These are phyloP conservation scores for Chouioia cunea DNA, from an alignment of 2,888 invertebrate species.

Conservation along the genomic window DNA sequence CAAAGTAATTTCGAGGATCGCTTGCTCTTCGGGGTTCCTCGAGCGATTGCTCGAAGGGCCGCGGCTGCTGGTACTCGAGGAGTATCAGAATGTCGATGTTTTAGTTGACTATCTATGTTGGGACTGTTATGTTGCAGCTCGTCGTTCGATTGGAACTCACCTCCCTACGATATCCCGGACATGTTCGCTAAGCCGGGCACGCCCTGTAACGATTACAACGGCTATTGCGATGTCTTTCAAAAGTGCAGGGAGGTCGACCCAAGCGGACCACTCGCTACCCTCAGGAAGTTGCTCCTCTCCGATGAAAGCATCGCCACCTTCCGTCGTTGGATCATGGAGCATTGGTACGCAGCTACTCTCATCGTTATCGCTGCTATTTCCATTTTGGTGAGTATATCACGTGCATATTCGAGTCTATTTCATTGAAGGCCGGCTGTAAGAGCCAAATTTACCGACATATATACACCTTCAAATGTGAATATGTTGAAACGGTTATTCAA, in stretches of 20 bases:
- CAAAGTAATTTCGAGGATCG: constrained; percentile 39
- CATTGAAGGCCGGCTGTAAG: no score
- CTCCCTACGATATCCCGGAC: constrained; percentile 92
- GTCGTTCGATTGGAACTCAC: constrained; percentile 90
- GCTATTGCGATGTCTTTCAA: constrained; percentile 82
- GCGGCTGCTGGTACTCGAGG: neutral
- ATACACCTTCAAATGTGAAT: no score
- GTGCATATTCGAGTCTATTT: no score
- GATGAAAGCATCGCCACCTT: constrained; percentile 92
- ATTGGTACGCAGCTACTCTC: constrained; percentile 91
- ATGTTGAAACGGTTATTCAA: no score
- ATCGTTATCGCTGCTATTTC: constrained; percentile 81
- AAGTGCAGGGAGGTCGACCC: constrained; percentile 93
- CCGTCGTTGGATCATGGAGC: constrained; percentile 86
- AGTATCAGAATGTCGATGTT: no score
- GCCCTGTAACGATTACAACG: constrained; percentile 93
- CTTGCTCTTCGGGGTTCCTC: constrained; percentile 20
- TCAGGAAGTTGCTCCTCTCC: constrained; percentile 86
- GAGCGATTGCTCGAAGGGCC: constrained; percentile 21
- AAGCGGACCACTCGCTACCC: constrained; percentile 90
- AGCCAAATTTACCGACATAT: no score
- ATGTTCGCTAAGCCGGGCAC: constrained; percentile 95
- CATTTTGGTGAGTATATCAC: constrained; percentile 80
- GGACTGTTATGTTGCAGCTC: constrained; percentile 74
- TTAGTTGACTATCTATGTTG: no score